Conservation (phyloP, 2,797 vertebrate genomes). For the Epinephelus coioides region DNA sequence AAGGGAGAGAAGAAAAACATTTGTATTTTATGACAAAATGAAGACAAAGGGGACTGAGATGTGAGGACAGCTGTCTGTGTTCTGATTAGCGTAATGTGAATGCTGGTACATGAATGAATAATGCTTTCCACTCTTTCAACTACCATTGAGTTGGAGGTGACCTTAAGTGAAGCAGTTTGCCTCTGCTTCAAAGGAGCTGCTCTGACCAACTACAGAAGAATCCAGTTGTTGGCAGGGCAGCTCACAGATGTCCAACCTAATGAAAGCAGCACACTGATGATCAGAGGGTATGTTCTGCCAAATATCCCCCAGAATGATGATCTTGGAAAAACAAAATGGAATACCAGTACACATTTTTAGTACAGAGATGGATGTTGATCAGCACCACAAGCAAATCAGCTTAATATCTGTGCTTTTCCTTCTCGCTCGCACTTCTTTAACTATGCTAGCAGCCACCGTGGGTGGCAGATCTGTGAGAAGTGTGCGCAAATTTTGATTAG, state of each 20-base stretch:
- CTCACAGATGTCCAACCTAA: background rate
- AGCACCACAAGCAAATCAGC: background rate
- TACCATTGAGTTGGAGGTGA: background rate
- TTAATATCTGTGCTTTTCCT: background rate
- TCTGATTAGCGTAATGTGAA: background rate
- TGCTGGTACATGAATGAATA: background rate
- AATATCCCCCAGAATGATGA: background rate
- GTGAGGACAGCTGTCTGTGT: background rate
- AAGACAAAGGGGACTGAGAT: background rate
- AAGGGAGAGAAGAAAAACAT: background rate
- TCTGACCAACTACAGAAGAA: background rate
- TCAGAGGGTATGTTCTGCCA: background rate
- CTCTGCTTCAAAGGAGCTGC: background rate
- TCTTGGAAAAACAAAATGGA: background rate
- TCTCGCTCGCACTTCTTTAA: background rate
- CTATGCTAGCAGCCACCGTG: background rate
- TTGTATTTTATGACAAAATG: background rate
- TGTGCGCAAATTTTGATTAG: background rate
- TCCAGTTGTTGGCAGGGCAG: background rate
- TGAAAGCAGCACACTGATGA: background rate
- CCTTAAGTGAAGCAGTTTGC: conserved; percentile 2
- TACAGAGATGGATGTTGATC: background rate
- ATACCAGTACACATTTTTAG: background rate
- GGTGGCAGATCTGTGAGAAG: background rate
- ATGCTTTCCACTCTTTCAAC: background rate